Percentiles rank a stretch among this genome's conserved stretches.
phyloP scores from a whole-genome alignment of 1,140 invertebrate species.

The Hetaerina americana region DNA sequence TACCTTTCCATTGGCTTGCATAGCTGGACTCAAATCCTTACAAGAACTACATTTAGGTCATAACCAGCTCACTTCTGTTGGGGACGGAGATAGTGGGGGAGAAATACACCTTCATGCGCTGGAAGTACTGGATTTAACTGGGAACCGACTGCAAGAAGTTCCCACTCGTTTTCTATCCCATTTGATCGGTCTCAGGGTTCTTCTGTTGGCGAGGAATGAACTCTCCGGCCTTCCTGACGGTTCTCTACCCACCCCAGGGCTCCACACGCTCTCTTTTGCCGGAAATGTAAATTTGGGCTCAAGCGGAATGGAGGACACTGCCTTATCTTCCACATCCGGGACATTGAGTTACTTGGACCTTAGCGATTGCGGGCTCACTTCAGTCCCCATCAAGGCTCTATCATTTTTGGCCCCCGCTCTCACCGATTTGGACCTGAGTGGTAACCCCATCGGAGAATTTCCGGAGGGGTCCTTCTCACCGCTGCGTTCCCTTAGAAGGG shows the following conservation, averaged over 20 bases:
- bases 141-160: background rate
- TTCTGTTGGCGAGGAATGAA: slow-evolving; percentile 71
- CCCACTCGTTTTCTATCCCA: slow-evolving; percentile 40
- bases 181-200: slow-evolving; percentile 45
- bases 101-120: background rate
- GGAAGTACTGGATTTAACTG: background rate
- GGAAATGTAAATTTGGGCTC: slow-evolving; percentile 56
- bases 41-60: slow-evolving; percentile 58
- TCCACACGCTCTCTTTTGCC: slow-evolving; percentile 53
- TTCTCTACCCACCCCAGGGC: slow-evolving; percentile 52
- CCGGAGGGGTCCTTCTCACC: background rate
- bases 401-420: slow-evolving; percentile 55
- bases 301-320: slow-evolving; percentile 56
- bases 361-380: slow-evolving; percentile 66
- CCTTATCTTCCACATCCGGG: slow-evolving; percentile 50
- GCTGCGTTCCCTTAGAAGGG: background rate
- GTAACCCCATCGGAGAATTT: slow-evolving; percentile 46
- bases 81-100: background rate
- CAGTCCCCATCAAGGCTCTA: slow-evolving; percentile 57
- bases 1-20: slow-evolving; percentile 50
- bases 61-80: slow-evolving; percentile 33
- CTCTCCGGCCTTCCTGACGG: slow-evolving; percentile 60
- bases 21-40: slow-evolving; percentile 53
- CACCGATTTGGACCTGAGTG: slow-evolving; percentile 53
- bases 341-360: slow-evolving; percentile 58